Evolutionary conservation across 1,140 invertebrate genomes (phyloP).

Genomic region (Diabrotica undecimpunctata): DNA sequence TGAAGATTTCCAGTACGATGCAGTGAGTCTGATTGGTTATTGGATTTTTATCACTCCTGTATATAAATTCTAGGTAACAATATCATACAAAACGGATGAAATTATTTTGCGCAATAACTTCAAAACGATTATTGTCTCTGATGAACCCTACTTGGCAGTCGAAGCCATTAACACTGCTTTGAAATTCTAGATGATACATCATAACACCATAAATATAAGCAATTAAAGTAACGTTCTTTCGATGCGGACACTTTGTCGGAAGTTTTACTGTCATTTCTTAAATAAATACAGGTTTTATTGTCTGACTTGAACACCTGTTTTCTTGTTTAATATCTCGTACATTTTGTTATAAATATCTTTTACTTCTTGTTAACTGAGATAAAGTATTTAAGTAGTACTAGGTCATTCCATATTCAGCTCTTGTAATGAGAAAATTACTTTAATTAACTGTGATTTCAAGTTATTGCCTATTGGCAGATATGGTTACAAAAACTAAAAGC

Average conservation of each 20-base stretch:
- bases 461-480: no score
- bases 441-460: no score
- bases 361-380: no score
- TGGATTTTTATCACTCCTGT: no score
- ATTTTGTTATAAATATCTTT: no score
- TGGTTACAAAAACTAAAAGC: no score
- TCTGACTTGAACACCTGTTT: constrained; percentile 18
- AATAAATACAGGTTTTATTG: constrained; percentile 21
- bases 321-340: constrained; percentile 1
- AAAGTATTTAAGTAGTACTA: no score
- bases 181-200: constrained; percentile 28
- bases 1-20: no score
- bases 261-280: constrained; percentile 14
- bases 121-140: constrained; percentile 13
- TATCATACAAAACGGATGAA: constrained; percentile 9
- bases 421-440: no score
- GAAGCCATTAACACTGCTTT: constrained; percentile 20
- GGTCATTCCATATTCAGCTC: no score
- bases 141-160: constrained; percentile 17
- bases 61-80: constrained; percentile 4
- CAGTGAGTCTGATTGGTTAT: no score
- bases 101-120: constrained; percentile 11
- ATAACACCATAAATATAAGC: constrained; percentile 25
- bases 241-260: constrained; percentile 19
- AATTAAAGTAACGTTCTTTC: constrained; percentile 22